A percentile compares a stretch with the other conserved stretches of the same genome.
Evolutionary conservation across 2,113 vertebrate species (phyloP).

Genomic region (Alligator sinensis): DNA sequence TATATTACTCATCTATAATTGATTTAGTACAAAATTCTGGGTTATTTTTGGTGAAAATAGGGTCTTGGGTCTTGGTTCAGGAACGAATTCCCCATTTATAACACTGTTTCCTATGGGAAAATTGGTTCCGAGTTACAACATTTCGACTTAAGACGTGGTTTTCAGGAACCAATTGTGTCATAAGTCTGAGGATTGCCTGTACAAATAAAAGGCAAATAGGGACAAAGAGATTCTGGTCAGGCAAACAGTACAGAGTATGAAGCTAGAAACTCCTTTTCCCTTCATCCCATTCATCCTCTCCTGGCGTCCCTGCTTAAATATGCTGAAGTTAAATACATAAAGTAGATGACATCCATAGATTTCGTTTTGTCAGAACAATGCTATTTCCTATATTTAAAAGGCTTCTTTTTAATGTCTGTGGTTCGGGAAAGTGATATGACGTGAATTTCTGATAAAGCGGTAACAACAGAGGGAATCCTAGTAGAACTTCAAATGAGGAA

Average conservation of each 20-base stretch:
- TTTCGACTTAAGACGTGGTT: too few species aligned
- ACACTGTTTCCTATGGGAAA: too few species aligned
- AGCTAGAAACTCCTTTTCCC: background rate
- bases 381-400: background rate
- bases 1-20: too few species aligned
- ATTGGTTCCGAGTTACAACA: too few species aligned
- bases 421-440: background rate
- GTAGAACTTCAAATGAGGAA: background rate
- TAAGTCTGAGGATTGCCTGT: background rate
- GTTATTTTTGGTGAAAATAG: too few species aligned
- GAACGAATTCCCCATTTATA: too few species aligned
- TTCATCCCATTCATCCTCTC: conserved; percentile 11
- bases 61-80: too few species aligned
- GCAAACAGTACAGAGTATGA: background rate
- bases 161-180: too few species aligned
- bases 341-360: background rate
- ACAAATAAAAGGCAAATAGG: background rate
- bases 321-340: background rate
- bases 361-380: background rate
- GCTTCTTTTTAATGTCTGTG: background rate
- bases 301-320: conserved; percentile 3
- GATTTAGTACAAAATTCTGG: too few species aligned
- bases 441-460: background rate
- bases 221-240: background rate
- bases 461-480: background rate